Evolutionary conservation across 2,888 invertebrate species (phyloP), one percentile per base, ranked within the genome.

Genomic region (Limnephilus marmoratus): DNA sequence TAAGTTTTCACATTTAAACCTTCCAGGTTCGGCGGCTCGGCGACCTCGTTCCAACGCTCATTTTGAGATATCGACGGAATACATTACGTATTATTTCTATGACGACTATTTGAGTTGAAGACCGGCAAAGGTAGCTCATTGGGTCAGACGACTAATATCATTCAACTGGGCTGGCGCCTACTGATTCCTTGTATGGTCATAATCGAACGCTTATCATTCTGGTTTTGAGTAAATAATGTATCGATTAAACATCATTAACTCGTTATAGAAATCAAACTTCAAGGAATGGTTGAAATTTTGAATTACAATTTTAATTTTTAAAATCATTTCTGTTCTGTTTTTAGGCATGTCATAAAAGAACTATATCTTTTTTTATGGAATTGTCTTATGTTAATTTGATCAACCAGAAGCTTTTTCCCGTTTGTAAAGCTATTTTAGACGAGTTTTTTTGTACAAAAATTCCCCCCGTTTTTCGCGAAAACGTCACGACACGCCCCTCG

Each of bases 21-120:
- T 68, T 68, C 68, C 68, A 68, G 68, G 68, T 91, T 88, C 90
- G 92, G 92, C 90, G 91, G 45, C 83, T 53, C 29, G 45, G 45
- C 81, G 89, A 89, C 93, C 91, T 85, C 90, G 91, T 31, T 88
- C 53, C n/a, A 29, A 80, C 89, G 81, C 88, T 80, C 88, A 80
- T 89, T 89, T 80, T 80, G 24, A 37, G 88, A 89, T 89, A 29
- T 80, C 81, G 68, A 34, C n/a, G 41, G n/a, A 53, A 41, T 80
- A 29, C 3, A 45, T 45, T 86, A 86, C 15, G 1, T 18, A 29
- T 85, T 9, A 45, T 86, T 68, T 68, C 53, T 85, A 34, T 18
- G 41, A n/a, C 45, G 13, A 41, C 18, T 53, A 18, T 53, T 53
- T 53, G 68, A 68, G 5, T 24, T 68, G 68, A 68, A 68, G 68